Conservation (phyloP, 2,888 invertebrate genomes). For the Hirudinaria manillensis region DNA sequence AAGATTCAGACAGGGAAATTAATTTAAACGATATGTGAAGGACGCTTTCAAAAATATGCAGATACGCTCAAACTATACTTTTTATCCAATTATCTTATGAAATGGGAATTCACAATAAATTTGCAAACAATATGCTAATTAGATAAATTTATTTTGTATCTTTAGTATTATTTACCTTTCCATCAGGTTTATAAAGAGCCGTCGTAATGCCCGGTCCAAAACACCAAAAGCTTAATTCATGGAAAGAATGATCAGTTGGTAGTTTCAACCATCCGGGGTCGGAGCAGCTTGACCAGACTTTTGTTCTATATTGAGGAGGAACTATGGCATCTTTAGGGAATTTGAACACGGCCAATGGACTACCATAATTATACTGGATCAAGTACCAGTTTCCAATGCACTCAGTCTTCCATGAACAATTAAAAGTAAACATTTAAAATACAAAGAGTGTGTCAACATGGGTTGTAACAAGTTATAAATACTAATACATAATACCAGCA, state of each 20-base stretch:
- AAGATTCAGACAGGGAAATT: too few relatives aligned
- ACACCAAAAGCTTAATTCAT: conserved; percentile 25
- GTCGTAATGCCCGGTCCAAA: conserved; percentile 22
- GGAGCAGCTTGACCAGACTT: conserved; percentile 26
- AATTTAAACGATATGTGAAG: too few relatives aligned
- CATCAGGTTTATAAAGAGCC: conserved; percentile 22
- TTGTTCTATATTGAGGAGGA: conserved; percentile 26
- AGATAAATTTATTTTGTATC: too few relatives aligned
- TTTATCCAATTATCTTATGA: too few relatives aligned
- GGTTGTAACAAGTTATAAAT: not conserved
- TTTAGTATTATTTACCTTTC: conserved; percentile 26
- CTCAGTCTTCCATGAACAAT: not conserved
- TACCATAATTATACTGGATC: conserved; percentile 24
- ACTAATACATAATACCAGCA: too few relatives aligned
- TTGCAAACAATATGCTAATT: too few relatives aligned
- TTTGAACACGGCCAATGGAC: conserved; percentile 27
- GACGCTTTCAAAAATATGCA: too few relatives aligned
- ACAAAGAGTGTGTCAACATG: not conserved
- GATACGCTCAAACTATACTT: too few relatives aligned
- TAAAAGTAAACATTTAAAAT: not conserved
- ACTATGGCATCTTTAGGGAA: conserved; percentile 19
- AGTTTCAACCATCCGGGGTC: conserved; percentile 27
- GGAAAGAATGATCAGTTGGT: conserved; percentile 19
- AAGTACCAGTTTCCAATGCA: conserved; percentile 24
- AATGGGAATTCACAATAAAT: too few relatives aligned